Evolutionary conservation across 2,113 vertebrate species (phyloP).

Genomic region (Oncorhynchus keta): DNA sequence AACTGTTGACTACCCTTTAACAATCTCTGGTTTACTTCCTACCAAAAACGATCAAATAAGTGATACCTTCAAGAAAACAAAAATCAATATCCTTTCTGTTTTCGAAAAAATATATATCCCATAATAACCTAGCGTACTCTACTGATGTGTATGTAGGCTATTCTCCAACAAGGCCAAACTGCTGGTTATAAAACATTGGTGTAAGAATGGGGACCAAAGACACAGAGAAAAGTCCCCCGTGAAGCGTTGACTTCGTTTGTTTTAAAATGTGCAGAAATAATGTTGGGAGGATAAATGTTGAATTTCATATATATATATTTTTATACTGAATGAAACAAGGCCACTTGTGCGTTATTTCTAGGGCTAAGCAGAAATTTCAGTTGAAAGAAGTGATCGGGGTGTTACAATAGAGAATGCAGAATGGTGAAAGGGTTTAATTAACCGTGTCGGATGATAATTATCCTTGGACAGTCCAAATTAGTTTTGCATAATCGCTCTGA

Average conservation of each 20-base stretch:
- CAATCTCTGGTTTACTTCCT: not conserved
- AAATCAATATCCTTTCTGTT: not conserved
- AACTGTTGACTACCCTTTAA: constrained; percentile 26
- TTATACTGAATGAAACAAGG: constrained; percentile 26
- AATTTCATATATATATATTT: not conserved
- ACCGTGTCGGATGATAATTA: constrained; percentile 98
- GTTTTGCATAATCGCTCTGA: constrained; percentile 99
- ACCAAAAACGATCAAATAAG: too few species aligned
- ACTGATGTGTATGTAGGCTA: too few species aligned
- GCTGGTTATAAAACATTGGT: not conserved
- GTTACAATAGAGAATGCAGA: constrained; percentile 83
- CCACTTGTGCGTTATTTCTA: constrained; percentile 76
- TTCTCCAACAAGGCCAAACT: not conserved
- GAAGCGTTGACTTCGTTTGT: not conserved
- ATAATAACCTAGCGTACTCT: too few species aligned
- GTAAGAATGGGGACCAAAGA: not conserved
- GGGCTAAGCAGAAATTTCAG: constrained; percentile 86
- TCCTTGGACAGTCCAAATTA: constrained; percentile 99
- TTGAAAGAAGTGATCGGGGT: constrained; percentile 85
- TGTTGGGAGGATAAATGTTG: not conserved
- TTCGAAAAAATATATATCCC: not conserved
- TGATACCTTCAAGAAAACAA: not conserved
- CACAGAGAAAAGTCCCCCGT: not conserved
- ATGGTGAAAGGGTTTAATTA: constrained; percentile 96
- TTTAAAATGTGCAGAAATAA: not conserved